These are phyloP conservation scores for Diaprepes abbreviatus DNA, from an alignment of 2,888 invertebrate genomes.

Conservation along the genomic window DNA sequence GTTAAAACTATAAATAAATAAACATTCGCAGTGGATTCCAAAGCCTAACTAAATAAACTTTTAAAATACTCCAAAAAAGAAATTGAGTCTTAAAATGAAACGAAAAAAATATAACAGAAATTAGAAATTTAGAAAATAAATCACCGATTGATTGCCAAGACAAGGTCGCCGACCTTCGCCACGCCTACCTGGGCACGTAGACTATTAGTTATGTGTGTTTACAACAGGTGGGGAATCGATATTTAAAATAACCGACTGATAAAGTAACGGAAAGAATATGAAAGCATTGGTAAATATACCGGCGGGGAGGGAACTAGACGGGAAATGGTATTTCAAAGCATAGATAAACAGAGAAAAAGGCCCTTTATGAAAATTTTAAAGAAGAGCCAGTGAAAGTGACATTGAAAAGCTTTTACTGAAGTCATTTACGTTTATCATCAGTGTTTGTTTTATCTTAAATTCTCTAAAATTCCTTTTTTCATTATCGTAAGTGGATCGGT, in stretches of 20 bases:
- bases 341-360: background rate
- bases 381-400: too few relatives aligned
- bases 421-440: too few relatives aligned
- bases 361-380: too few relatives aligned
- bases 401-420: too few relatives aligned
- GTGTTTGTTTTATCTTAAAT: too few relatives aligned
- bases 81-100: background rate
- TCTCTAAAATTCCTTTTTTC: too few relatives aligned
- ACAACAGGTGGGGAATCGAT: conserved; percentile 20
- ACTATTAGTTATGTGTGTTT: conserved; percentile 6
- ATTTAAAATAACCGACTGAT: conserved; percentile 7
- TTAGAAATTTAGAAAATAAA: conserved; percentile 10
- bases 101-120: background rate
- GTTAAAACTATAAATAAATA: too few relatives aligned
- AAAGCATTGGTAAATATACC: background rate
- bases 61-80: too few relatives aligned
- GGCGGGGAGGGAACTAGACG: background rate
- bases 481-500: too few relatives aligned
- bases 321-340: background rate
- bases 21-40: too few relatives aligned
- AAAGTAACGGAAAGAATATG: background rate
- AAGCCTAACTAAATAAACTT: too few relatives aligned
- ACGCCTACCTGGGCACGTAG: conserved; percentile 25
- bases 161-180: conserved; percentile 31
- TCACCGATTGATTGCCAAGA: conserved; percentile 8